Evolutionary conservation across 2,888 invertebrate species (phyloP), one percentile per base, ranked within the genome.

Genomic region (Trichacis sp.): DNA sequence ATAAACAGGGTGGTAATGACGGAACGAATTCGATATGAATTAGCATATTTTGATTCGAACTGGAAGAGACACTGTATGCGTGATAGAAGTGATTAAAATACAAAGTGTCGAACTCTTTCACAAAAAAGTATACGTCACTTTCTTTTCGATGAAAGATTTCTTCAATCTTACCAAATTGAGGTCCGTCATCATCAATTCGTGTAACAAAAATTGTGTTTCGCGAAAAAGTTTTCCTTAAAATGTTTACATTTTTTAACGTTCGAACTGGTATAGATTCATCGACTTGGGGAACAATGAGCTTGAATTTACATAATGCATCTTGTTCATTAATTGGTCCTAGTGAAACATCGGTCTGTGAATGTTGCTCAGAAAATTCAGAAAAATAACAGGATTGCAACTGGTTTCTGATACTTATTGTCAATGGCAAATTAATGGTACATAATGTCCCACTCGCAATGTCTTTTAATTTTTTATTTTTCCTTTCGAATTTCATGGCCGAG

Each of bases 231-330:
- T 64, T 59, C 2, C 52, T 46, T 11, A 42, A n/a, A 40, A 59
- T 9, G 17, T 47, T 19, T 33, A 52, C 24, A 40, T 29, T 18
- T 52, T 59, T 59, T 1, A 59, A 12, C 29, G 24, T 43, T 24
- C 24, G 18, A 0, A 50, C 61, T 3, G n/a, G 12, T 12, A 15
- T 3, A 18, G 29, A 19, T 29, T 9, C 9, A 6, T 36, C 11
- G 19, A 55, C 18, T 18, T 36, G 50, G 46, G 46, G 49, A 48
- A 60, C 40, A 29, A 59, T 67, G 79, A 24, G 50, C 33, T 57
- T 48, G 17, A 55, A 11, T 18, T 38, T 33, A 42, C 11, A 14
- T 20, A 42, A 19, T 17, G 53, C 58, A 45, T 53, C 49, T 12
- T 52, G 24, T 36, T 46, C 49, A n/a, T 43, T 46, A 38, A 58